A percentile compares a stretch with the other conserved stretches of the same genome.
Conservation (phyloP, 2,888 invertebrate species). For the Limnephilus rhombicus region DNA sequence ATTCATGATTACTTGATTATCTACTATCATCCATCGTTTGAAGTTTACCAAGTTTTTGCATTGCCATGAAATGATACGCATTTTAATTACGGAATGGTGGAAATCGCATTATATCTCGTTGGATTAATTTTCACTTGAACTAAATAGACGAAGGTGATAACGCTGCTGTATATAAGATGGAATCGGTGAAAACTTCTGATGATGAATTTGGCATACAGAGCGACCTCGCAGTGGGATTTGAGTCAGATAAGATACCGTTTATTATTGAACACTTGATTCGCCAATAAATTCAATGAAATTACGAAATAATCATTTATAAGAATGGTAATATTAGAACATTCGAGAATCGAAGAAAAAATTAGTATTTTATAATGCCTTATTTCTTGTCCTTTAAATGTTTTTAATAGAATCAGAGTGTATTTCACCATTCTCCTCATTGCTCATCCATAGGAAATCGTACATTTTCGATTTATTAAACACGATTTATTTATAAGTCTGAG, state of each 20-base stretch:
- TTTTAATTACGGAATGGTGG: background rate
- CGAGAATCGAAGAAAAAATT: too few species aligned
- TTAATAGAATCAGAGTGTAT: too few species aligned
- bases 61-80: background rate
- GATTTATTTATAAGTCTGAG: too few species aligned
- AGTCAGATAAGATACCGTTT: constrained; percentile 3
- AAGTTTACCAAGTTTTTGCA: background rate
- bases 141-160: constrained; percentile 17
- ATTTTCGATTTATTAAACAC: too few species aligned
- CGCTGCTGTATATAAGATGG: background rate
- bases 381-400: too few species aligned
- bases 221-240: background rate
- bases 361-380: too few species aligned
- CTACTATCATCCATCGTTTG: background rate
- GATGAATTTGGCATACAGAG: constrained; percentile 1
- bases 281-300: background rate
- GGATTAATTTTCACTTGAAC: constrained; percentile 24
- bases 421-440: too few species aligned
- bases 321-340: background rate
- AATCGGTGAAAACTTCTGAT: background rate
- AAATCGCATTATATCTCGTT: background rate
- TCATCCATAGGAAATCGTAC: too few species aligned
- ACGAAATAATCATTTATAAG: background rate
- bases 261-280: background rate
- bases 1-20: background rate